Conservation (phyloP, 2,888 invertebrate genomes). For the Punctoribates punctum region DNA sequence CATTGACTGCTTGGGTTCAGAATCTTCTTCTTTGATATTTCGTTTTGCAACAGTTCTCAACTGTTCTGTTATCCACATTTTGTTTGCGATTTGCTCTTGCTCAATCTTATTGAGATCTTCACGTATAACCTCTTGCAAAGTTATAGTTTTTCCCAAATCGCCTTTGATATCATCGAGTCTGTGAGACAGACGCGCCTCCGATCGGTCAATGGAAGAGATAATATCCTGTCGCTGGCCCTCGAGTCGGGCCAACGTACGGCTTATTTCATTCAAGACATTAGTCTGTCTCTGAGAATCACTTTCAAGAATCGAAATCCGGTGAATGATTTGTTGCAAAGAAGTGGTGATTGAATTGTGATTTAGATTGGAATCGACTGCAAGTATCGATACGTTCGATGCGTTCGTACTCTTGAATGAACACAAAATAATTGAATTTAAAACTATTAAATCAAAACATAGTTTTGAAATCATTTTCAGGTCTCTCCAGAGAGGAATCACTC, state of each 20-base stretch:
- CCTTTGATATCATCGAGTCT: constrained; percentile 45
- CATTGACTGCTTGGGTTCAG: constrained; percentile 37
- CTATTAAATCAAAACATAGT: background rate
- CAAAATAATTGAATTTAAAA: background rate
- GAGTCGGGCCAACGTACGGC: constrained; percentile 40
- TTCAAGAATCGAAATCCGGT: constrained; percentile 43
- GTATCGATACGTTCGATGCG: background rate
- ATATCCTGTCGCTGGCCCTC: constrained; percentile 46
- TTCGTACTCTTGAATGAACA: background rate
- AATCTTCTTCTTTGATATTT: constrained; percentile 19
- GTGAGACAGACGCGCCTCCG: constrained; percentile 44
- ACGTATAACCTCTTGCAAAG: constrained; percentile 48
- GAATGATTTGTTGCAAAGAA: constrained; percentile 23
- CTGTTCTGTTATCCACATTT: constrained; percentile 46
- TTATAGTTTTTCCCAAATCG: constrained; percentile 47
- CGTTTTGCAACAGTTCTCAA: constrained; percentile 41
- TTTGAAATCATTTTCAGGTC: too few relatives aligned
- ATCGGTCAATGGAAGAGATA: constrained; percentile 44
- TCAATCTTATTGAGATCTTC: constrained; percentile 49
- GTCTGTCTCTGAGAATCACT: constrained; percentile 43
- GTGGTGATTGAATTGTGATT: background rate
- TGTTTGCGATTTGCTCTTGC: constrained; percentile 48
- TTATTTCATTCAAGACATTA: constrained; percentile 41
- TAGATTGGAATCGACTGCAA: too few relatives aligned
- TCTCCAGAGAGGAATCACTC: too few relatives aligned